These are phyloP conservation scores for Apotomis turbidana DNA, from an alignment of 2,888 invertebrate genomes.

Conservation along the genomic window DNA sequence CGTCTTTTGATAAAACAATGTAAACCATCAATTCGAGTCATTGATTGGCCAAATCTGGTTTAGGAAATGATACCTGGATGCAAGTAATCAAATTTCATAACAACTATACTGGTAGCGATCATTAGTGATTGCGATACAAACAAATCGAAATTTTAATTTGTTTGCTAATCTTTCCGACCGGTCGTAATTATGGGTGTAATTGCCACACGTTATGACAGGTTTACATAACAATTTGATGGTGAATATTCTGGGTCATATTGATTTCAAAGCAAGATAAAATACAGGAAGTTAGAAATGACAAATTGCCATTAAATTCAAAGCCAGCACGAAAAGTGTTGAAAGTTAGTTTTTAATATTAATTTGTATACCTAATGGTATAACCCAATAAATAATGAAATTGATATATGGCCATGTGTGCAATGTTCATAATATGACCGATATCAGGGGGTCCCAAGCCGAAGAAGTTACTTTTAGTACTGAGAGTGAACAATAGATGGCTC, in stretches of 20 bases:
- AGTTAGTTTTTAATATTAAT: too few relatives aligned
- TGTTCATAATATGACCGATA: too few relatives aligned
- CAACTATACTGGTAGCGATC: conserved; percentile 21
- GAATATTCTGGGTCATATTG: conserved; percentile 8
- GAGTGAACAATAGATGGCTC: too few relatives aligned
- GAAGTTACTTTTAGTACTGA: too few relatives aligned
- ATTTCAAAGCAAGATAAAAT: background rate
- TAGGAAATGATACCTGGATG: conserved; percentile 32
- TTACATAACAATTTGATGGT: conserved; percentile 32
- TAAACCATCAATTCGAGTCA: background rate
- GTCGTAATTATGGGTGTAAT: conserved; percentile 21
- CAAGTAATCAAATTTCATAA: conserved; percentile 10
- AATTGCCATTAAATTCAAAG: too few relatives aligned
- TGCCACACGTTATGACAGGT: conserved; percentile 28
- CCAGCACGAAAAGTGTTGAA: too few relatives aligned
- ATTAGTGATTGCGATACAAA: conserved; percentile 19
- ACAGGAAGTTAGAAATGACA: background rate
- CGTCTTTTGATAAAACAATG: too few relatives aligned
- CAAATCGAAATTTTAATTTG: conserved; percentile 36
- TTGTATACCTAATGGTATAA: too few relatives aligned
- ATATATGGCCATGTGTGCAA: too few relatives aligned
- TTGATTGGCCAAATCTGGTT: background rate
- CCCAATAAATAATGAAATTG: too few relatives aligned
- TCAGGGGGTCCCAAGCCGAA: too few relatives aligned
- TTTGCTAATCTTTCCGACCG: conserved; percentile 6